A percentile compares a stretch with the other conserved stretches of the same genome.
phyloP scores from a whole-genome alignment of 2,113 vertebrate species.

The Megatriorchis doriae region DNA sequence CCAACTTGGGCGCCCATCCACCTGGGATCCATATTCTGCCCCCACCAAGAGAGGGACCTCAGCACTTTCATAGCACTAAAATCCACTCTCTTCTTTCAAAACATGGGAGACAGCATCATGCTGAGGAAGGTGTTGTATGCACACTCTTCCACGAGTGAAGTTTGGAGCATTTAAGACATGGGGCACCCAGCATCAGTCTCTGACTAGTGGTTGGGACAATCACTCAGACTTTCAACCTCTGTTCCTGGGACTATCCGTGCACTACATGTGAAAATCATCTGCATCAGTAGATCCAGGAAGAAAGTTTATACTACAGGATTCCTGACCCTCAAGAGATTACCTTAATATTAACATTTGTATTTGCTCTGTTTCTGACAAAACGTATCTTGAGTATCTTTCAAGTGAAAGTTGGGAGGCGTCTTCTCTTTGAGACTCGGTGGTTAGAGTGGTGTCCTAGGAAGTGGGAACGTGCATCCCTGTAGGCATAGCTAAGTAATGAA shows the following conservation, averaged over 20 bases:
- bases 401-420: neutral
- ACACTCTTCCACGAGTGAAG: neutral
- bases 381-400: neutral
- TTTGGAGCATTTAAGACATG: neutral
- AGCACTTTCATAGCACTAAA: neutral
- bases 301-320: neutral
- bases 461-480: neutral
- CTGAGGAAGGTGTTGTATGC: neutral
- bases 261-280: neutral
- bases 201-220: neutral
- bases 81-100: neutral
- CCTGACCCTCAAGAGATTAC: neutral
- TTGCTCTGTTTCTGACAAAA: neutral
- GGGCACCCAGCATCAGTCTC: neutral
- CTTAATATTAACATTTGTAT: neutral
- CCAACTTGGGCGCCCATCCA: neutral
- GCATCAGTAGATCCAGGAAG: neutral
- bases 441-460: neutral
- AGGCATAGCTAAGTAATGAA: neutral
- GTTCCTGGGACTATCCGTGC: neutral
- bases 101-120: neutral
- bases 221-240: neutral
- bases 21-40: neutral
- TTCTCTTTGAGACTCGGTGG: neutral
- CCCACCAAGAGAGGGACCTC: neutral